Conservation (phyloP, 2,797 vertebrate species). For the Iguana delicatissima region DNA sequence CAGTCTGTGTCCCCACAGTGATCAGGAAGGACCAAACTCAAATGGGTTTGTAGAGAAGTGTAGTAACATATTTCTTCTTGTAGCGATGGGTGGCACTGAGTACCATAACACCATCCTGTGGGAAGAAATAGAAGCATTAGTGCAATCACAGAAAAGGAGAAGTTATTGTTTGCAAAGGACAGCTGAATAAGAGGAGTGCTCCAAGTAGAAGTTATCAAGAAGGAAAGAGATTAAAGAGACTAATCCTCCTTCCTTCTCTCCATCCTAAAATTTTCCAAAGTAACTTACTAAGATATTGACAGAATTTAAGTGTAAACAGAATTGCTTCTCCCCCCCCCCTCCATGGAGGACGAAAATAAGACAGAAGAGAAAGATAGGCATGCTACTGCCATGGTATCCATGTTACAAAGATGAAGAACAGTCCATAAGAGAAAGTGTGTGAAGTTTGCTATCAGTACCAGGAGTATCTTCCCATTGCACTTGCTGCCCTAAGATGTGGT, state of each 20-base stretch:
- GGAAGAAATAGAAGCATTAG: constrained; percentile 14
- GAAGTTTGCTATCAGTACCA: background rate
- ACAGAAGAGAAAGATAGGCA: background rate
- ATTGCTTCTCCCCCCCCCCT: too few relatives aligned
- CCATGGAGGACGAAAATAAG: background rate
- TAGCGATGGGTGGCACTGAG: constrained; percentile 96
- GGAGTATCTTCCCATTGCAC: background rate
- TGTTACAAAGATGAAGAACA: background rate
- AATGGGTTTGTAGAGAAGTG: constrained; percentile 94
- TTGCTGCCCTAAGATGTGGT: background rate
- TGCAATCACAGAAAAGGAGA: background rate
- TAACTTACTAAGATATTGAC: background rate
- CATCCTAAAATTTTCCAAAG: background rate
- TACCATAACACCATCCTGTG: constrained; percentile 95
- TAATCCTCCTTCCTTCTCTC: background rate
- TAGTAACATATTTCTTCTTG: constrained; percentile 98
- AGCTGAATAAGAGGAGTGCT: too few relatives aligned
- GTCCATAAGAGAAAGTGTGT: background rate
- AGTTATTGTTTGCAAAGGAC: background rate
- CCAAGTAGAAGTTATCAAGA: background rate
- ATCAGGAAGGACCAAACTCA: constrained; percentile 69
- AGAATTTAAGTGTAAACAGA: background rate
- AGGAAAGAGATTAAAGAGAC: too few relatives aligned
- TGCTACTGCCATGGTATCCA: background rate
- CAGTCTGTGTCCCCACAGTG: constrained; percentile 41